Evolutionary conservation across 2,888 invertebrate species (phyloP).

Genomic region (Stegophylla sp.): DNA sequence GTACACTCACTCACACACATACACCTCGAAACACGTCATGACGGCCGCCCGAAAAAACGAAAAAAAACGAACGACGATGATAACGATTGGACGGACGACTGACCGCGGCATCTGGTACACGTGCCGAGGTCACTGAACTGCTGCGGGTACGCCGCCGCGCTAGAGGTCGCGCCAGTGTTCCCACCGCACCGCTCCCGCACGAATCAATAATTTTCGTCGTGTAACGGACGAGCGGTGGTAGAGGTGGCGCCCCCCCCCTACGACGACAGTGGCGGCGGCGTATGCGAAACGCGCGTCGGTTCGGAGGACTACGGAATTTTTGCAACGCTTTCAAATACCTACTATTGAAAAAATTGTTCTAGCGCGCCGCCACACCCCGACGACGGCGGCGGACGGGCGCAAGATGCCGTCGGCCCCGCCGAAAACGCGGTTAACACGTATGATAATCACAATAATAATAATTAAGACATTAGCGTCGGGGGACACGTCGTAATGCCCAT

Average conservation of each 20-base stretch:
- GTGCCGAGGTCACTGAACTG: slow-evolving; percentile 58
- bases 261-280: background rate
- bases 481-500: too few species aligned
- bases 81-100: slow-evolving; percentile 48
- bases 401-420: too few species aligned
- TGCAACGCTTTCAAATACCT: background rate
- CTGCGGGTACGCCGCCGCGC: slow-evolving; percentile 32
- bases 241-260: slow-evolving; percentile 30
- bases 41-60: background rate
- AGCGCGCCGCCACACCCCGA: background rate
- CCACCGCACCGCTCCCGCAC: slow-evolving; percentile 16
- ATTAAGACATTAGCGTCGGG: too few species aligned
- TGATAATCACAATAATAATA: too few species aligned
- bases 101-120: slow-evolving; percentile 57
- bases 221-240: slow-evolving; percentile 5
- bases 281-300: background rate
- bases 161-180: slow-evolving; percentile 35
- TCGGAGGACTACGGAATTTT: background rate
- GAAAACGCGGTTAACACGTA: too few species aligned
- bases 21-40: background rate
- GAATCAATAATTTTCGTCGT: slow-evolving; percentile 42
- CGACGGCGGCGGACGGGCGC: too few species aligned
- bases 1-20: too few species aligned
- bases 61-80: background rate
- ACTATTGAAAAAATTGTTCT: too few species aligned